Base-by-base conservation (phyloP, 2,888 invertebrate species). In the Lobophora halterata region DNA sequence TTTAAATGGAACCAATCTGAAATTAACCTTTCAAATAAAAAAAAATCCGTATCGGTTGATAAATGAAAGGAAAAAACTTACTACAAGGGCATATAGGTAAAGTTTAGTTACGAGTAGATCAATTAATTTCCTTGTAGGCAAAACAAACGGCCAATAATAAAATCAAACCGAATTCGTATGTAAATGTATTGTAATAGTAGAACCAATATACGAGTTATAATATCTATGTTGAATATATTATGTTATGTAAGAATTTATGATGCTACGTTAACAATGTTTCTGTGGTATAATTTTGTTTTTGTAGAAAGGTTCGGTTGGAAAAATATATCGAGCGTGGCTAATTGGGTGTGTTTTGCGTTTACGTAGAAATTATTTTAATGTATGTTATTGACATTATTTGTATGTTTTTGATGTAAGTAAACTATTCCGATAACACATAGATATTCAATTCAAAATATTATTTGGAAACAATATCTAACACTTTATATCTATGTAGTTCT, bases 111-210 rank as follows among this genome's bases (percentile, higher is more conserved):
- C 60, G 65, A 65, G 64, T 55, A n/a, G 53, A 70, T 67, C 77
- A 76, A 81, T 81, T 79, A 80, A 75, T 71, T 78, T 72, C 79
- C 80, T 81, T 81, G 79, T 79, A 81, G 67, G 75, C 66, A 79
- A 80, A 83, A 81, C 74, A 81, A 81, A 80, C 79, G 73, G 76
- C 70, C 58, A 51, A 57, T 62, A 76, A 79, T 79, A 79, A 74
- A 81, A 80, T 81, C 73, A 65, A 55, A 69, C 79, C 79, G 77
- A 80, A 83, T 80, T 71, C 78, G 69, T 79, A 82, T 82, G 82
- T 74, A 78, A 85, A 85, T 83, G 74, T 77, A 78, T 81, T 83
- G 79, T 82, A 81, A 83, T 82, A 73, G 74, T 60, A 61, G 62
- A 58, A 63, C 71, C 74, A 73, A 82, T 81, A 81, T 79, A 79